A percentile compares a stretch with the other conserved stretches of the same genome.
These are phyloP conservation scores for Gymnocephalus cernua DNA, from an alignment of 2,113 vertebrate genomes.

Conservation along the genomic window DNA sequence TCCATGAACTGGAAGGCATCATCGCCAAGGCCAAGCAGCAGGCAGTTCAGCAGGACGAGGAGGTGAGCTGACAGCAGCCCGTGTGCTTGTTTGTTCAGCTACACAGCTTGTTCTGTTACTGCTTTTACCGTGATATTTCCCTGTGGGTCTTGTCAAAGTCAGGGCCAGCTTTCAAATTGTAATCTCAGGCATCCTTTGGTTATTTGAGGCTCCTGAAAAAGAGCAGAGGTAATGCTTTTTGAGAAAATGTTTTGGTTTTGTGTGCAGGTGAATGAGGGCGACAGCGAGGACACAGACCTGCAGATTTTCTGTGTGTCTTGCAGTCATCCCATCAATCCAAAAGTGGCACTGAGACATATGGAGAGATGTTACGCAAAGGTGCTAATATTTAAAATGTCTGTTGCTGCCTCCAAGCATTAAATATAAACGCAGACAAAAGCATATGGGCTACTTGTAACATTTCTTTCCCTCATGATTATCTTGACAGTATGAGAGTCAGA, in stretches of 20 bases:
- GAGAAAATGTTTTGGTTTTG: neutral
- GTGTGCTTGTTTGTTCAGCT: neutral
- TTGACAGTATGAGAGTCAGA: conserved; percentile 93
- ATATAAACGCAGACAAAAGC: neutral
- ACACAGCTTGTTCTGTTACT: neutral
- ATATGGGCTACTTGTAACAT: neutral
- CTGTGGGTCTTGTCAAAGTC: neutral
- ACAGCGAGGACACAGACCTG: conserved; percentile 92
- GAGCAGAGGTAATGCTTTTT: neutral
- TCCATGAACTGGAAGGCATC: conserved; percentile 94
- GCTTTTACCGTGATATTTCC: no score
- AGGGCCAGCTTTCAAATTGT: neutral
- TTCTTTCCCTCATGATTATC: neutral
- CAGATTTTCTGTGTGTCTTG: conserved; percentile 97
- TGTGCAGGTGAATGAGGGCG: conserved; percentile 89
- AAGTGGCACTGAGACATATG: conserved; percentile 93
- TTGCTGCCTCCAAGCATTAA: no score
- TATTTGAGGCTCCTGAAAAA: neutral
- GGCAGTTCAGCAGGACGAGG: conserved; percentile 93
- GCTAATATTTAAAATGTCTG: neutral
- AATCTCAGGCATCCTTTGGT: neutral
- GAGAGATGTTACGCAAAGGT: conserved; percentile 96
- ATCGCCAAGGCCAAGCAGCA: conserved; percentile 96
- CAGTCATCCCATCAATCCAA: conserved; percentile 94
- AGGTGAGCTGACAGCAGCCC: conserved; percentile 80